Evolutionary conservation across 2,888 invertebrate species (phyloP).

Genomic region (Tribolium freemani): DNA sequence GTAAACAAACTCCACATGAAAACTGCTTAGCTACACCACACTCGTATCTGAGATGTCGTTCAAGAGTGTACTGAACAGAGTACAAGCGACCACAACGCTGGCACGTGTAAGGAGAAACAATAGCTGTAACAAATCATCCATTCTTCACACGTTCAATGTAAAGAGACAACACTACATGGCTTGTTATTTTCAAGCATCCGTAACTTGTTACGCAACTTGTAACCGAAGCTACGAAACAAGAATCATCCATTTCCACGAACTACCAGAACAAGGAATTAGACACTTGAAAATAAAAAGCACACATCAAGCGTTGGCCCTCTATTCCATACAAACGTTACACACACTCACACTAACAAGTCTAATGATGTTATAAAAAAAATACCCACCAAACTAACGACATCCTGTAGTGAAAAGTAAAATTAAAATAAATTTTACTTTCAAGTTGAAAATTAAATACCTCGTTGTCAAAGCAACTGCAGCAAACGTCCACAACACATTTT

Average conservation of each 20-base stretch:
- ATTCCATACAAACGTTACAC: constrained; percentile 33
- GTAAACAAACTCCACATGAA: constrained; percentile 65
- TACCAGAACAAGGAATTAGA: constrained; percentile 23
- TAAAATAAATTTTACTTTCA: constrained; percentile 26
- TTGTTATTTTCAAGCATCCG: constrained; percentile 32
- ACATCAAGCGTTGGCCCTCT: constrained; percentile 35
- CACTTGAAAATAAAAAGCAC: constrained; percentile 36
- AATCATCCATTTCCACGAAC: background rate
- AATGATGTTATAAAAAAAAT: constrained; percentile 3
- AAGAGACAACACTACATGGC: constrained; percentile 34
- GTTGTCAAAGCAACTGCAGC: constrained; percentile 1
- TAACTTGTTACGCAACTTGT: constrained; percentile 14
- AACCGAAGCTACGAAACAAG: constrained; percentile 23
- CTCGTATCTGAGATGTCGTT: constrained; percentile 72
- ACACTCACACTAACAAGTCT: background rate
- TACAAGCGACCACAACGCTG: constrained; percentile 74
- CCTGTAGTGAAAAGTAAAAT: background rate
- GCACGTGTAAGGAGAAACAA: constrained; percentile 66
- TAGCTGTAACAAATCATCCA: constrained; percentile 62
- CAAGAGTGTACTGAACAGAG: constrained; percentile 72
- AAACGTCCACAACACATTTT: background rate
- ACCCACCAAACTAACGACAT: constrained; percentile 20
- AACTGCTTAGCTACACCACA: constrained; percentile 72
- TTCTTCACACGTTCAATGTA: constrained; percentile 45
- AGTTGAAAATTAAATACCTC: constrained; percentile 15